These are phyloP conservation scores for Ditylenchus weischeri DNA, from an alignment of 2,888 invertebrate species.

Conservation along the genomic window DNA sequence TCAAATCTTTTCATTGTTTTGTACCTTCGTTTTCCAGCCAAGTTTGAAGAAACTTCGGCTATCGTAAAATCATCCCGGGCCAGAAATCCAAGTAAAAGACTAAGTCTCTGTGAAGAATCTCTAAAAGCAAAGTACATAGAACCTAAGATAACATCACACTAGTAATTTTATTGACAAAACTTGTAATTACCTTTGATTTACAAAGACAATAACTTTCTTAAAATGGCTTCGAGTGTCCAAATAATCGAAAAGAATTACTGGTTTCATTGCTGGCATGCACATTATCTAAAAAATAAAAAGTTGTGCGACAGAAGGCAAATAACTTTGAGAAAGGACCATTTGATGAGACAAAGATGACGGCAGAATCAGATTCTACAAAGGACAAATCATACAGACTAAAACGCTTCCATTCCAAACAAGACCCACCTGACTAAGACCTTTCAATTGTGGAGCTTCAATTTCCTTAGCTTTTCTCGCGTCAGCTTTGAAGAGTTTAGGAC, in stretches of 20 bases:
- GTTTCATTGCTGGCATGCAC: constrained; percentile 32
- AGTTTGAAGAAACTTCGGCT: constrained; percentile 46
- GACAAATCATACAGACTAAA: too few species aligned
- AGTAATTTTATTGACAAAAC: too few species aligned
- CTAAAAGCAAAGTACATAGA: constrained; percentile 22
- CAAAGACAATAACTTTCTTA: constrained; percentile 36
- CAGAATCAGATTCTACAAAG: constrained; percentile 13
- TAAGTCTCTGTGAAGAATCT: constrained; percentile 25
- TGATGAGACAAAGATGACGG: constrained; percentile 30
- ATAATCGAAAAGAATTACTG: constrained; percentile 32
- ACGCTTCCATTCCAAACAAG: too few species aligned
- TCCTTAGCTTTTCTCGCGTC: constrained; percentile 28
- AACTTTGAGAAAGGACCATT: constrained; percentile 18
- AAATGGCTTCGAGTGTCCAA: constrained; percentile 34
- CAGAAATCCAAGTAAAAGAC: constrained; percentile 23
- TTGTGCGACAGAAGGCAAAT: too few species aligned
- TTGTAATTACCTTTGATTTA: constrained; percentile 29
- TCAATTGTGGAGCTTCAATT: background rate
- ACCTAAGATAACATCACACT: too few species aligned
- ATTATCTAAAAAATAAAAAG: constrained; percentile 22
- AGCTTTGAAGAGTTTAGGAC: constrained; percentile 77
- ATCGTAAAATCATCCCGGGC: constrained; percentile 26
- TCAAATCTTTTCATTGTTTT: constrained; percentile 43
- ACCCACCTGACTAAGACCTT: background rate
- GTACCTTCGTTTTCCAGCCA: constrained; percentile 43